These are phyloP conservation scores for Xanthorhoe designata DNA, from an alignment of 2,888 invertebrate species.

Conservation along the genomic window DNA sequence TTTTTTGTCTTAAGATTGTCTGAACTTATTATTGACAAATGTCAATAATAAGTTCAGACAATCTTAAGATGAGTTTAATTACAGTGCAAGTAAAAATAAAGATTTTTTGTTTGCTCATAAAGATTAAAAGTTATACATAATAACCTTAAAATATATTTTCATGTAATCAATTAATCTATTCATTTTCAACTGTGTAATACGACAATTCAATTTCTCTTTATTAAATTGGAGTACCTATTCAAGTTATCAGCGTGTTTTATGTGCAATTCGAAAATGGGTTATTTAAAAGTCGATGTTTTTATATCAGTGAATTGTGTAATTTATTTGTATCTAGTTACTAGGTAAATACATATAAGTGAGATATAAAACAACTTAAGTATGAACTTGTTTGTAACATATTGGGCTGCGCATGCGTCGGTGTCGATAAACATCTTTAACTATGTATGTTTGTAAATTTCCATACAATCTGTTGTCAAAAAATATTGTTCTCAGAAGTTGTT, in stretches of 20 bases:
- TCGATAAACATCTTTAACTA: constrained; percentile 24
- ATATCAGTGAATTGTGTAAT: constrained; percentile 10
- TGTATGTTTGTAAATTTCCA: constrained; percentile 15
- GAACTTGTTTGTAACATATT: constrained; percentile 29
- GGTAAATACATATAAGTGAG: constrained; percentile 15
- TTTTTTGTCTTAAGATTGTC: too few relatives aligned
- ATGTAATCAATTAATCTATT: too few relatives aligned
- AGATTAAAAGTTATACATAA: too few relatives aligned
- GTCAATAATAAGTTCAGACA: too few relatives aligned
- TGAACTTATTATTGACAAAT: too few relatives aligned
- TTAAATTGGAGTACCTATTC: background rate
- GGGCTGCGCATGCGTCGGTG: constrained; percentile 16
- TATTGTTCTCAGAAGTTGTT: background rate
- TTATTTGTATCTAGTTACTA: constrained; percentile 20
- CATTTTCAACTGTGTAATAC: too few relatives aligned
- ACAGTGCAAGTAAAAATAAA: too few relatives aligned
- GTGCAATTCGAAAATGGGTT: background rate
- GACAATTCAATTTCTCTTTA: too few relatives aligned
- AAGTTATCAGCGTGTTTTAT: background rate
- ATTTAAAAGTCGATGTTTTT: background rate
- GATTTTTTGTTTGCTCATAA: too few relatives aligned
- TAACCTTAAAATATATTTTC: too few relatives aligned
- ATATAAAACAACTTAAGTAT: constrained; percentile 8
- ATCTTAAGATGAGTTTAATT: too few relatives aligned
- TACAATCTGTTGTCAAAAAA: constrained; percentile 1